Percentiles rank a stretch among this genome's conserved stretches.
Conservation (phyloP, 2,113 vertebrate species). For the Scortum barcoo region DNA sequence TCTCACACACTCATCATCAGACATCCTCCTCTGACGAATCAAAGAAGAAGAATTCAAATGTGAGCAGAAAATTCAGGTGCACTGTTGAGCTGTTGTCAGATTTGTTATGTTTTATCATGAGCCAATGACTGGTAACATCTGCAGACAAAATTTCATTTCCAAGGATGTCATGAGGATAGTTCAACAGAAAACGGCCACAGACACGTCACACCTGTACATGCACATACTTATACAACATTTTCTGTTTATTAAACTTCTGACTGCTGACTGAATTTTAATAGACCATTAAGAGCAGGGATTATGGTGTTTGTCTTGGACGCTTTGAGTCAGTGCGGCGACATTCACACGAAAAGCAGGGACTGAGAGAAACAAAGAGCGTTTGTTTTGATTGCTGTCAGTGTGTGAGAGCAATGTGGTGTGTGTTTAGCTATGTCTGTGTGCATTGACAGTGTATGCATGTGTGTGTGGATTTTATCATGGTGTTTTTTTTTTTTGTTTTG, state of each 20-base stretch:
- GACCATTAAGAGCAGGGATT: background rate
- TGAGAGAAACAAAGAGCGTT: constrained; percentile 3
- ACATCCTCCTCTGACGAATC: background rate
- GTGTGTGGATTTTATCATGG: background rate
- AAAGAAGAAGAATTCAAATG: background rate
- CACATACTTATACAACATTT: background rate
- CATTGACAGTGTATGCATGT: background rate
- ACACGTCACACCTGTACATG: background rate
- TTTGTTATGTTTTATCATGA: background rate
- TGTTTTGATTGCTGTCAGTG: background rate
- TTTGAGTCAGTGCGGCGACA: background rate
- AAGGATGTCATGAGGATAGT: background rate
- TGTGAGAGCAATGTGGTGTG: background rate
- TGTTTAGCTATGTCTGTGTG: too few species aligned
- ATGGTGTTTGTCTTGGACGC: constrained; percentile 22
- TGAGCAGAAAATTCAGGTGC: background rate
- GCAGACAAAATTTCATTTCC: constrained; percentile 9
- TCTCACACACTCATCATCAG: background rate
- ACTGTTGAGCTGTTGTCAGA: background rate
- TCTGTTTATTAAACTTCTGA: background rate
- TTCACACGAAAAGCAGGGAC: background rate
- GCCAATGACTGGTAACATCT: background rate
- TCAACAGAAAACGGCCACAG: constrained; percentile 1
- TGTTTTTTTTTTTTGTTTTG: too few species aligned
- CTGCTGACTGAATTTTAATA: background rate